Base-by-base conservation (phyloP, 2,797 vertebrate genomes). In the Rhincodon typus region DNA sequence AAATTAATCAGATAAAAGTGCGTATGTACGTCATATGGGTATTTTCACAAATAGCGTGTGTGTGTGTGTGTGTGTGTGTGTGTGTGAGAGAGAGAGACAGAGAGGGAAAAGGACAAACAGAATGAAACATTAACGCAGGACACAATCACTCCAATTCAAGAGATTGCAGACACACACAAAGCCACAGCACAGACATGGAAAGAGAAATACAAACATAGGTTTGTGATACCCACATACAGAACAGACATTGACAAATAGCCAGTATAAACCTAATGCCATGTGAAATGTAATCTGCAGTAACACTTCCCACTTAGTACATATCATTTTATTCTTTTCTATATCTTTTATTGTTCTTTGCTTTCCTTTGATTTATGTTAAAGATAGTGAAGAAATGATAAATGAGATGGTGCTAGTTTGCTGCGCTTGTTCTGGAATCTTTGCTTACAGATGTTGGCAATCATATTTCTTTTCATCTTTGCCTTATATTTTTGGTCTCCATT, bases 301-400 rank as follows among this genome's bases (percentile, higher is more conserved):
- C 38, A 21, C 34, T 91, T 91, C 57, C 57, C 57, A 10, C 30
- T 91, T 67, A n/a, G 62, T 91, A 91, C 57, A 66, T n/a, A 91
- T 30, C 12, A 90, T 62, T 62, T 90, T 13, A 90, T 90, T 90
- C 30, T 12, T 57, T 30, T 90, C 87, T 62, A 34, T 62, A 90
- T 62, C 30, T 90, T 90, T 88, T 88, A 53, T 88, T 90, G 53
- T 90, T 62, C 27, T 13, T 66, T 66, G 88, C 88, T n/a, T 66
- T 91, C 62, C 88, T 91, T 66, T 91, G 88, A 91, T 91, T 66
- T 67, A 67, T 91, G 38, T 62, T 90, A 90, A 21, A 90, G 53
- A 90, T n/a, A 34, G 50, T 90, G 87, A 90, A 90, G 30, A 62
- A 34, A 62, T 91, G 34, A 67, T 91, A 91, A 91, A 91, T 66